Base-by-base conservation (phyloP, 2,797 vertebrate species). In the Megaceryle alcyon region DNA sequence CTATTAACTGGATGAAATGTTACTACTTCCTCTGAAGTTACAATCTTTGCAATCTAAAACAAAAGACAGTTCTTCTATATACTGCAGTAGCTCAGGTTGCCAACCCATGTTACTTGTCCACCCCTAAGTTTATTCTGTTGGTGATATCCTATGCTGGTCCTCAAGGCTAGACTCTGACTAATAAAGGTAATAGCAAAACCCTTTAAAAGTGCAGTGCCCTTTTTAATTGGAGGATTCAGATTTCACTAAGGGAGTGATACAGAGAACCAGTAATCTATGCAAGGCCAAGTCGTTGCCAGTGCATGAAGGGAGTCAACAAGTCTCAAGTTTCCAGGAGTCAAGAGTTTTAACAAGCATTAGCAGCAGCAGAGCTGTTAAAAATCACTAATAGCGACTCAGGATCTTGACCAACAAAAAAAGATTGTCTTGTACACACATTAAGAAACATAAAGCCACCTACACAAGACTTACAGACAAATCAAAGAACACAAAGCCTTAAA, bases 321-420 rank as follows among this genome's bases (percentile, higher is more conserved):
- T 91, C 63, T 97, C 95, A 83, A 4, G 46, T 97, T 96, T 91
- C 97, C 61, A 71, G 59, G 43, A 51, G 33, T 46, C 66, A 76
- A 69, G 73, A 73, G 28, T 12, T 56, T 14, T 33, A 78, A 48
- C 31, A 79, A 81, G 54, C 33, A 63, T 12, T 37, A 69, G 23
- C 56, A 63, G 68, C 73, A 63, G 54, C 75, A 26, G 41, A 46
- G 37, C 20, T 21, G 12, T 33, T 60, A 46, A 25, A 35, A 85
- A 48, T 12, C 57, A 41, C 72, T 11, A 15, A 57, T 33, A 33
- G 31, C 64, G 85, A 12, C 61, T 87, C 70, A 54, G 66, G 33
- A 46, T 76, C 35, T 37, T 84, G 56, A 37, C 31, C 44, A 35
- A 17, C 2, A 69, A 41, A 18, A 41, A 12, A 35, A 76, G 15